These are phyloP conservation scores for Valencia hispanica DNA, from an alignment of 2,797 vertebrate genomes.

Conservation along the genomic window DNA sequence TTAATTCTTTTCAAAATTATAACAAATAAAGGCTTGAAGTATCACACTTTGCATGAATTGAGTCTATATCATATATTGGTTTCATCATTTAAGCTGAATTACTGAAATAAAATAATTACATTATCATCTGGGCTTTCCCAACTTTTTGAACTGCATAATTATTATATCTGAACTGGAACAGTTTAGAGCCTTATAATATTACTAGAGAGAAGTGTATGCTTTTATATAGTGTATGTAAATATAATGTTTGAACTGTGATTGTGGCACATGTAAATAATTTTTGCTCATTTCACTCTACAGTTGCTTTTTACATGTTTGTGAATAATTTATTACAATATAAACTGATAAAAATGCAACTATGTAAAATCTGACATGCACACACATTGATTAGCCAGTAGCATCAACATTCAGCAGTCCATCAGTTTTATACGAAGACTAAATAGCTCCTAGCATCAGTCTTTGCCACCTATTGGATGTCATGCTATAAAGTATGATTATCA, in stretches of 20 bases:
- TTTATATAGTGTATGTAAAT: not conserved
- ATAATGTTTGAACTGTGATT: not conserved
- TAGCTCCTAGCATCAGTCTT: constrained; percentile 38
- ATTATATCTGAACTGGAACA: too few species aligned
- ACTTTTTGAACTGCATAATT: too few species aligned
- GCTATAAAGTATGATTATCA: constrained; percentile 65
- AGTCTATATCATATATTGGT: too few species aligned
- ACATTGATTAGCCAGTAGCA: constrained; percentile 34
- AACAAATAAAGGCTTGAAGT: too few species aligned
- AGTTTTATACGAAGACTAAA: constrained; percentile 34
- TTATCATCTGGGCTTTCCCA: too few species aligned
- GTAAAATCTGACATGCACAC: not conserved
- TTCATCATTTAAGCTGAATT: too few species aligned
- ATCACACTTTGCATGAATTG: too few species aligned
- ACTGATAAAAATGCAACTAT: not conserved
- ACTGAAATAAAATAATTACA: too few species aligned
- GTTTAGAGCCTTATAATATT: not conserved
- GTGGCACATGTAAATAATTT: not conserved
- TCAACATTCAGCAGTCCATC: constrained; percentile 53
- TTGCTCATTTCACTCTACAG: not conserved
- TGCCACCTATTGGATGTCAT: constrained; percentile 42
- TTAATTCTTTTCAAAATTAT: too few species aligned
- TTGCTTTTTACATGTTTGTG: not conserved
- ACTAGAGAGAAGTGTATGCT: not conserved
- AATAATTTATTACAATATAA: not conserved